Base-by-base conservation (phyloP, 2,888 invertebrate genomes). In the Microchrysa polita region DNA sequence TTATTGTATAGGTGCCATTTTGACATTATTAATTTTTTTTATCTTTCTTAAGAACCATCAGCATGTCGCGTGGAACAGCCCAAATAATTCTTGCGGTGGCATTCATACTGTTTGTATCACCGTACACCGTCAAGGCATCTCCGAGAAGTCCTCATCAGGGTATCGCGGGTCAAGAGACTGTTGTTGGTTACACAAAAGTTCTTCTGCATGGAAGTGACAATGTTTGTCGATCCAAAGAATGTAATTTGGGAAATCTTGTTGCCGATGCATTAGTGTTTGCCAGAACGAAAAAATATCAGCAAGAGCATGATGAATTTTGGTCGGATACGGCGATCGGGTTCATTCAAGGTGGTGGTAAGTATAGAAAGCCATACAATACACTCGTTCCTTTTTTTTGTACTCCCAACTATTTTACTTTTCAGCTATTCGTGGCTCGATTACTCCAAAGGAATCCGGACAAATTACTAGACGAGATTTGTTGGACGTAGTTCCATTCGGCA, bases 241-340 rank as follows among this genome's bases (percentile, higher is more conserved):
- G 96, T 81, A 95, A 94, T 82, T 85, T 96, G 79, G 96, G 95
- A 2, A 95, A 95, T 83, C 82, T 95, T 20, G 87, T 95, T 72
- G 85, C 93, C 0, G 95, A 96, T 79, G 89, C 95, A 0, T 89
- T 93, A 83, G 85, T 94, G 0, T 87, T 89, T 79, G 80, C 80
- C 14, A 77, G 83, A 2, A 52, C 59, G 14, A 52, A 40, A 18
- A 73, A 76, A 48, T 42, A 61, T 34, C 40, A 69, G 10, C 20
- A 44, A 77, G 84, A 87, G 1, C 79, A 80, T 34, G 78, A 83
- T 22, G 77, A 75, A 16, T 88, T 88, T 53, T 95, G 95, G 95
- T 92, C 92, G 0, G 91, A 92, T 80, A 90, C 92, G 0, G 88
- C 94, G 0, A 90, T 95, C 77, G 92, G 91, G 0, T 79, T 96